These are phyloP conservation scores for Acrocephalus kingi DNA, from an alignment of 2,113 vertebrate genomes.

Conservation along the genomic window DNA sequence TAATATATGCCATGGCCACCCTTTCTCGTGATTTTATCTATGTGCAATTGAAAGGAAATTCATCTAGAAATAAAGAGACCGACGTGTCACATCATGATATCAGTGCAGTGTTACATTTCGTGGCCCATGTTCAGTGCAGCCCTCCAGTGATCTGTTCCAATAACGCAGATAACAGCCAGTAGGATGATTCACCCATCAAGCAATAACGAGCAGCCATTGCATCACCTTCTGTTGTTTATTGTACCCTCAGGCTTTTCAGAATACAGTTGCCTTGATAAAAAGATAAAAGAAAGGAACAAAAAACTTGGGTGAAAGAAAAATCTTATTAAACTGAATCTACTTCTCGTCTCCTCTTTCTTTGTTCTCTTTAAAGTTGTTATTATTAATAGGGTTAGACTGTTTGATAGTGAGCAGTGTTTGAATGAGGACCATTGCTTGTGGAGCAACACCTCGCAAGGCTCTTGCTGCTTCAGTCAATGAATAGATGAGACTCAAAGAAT, in stretches of 20 bases:
- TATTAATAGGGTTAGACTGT: slow-evolving; percentile 19
- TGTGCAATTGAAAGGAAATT: not conserved
- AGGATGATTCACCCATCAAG: slow-evolving; percentile 57
- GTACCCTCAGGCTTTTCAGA: slow-evolving; percentile 60
- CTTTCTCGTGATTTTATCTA: not conserved
- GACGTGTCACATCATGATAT: not conserved
- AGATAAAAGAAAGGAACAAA: slow-evolving; percentile 68
- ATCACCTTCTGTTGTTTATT: slow-evolving; percentile 71
- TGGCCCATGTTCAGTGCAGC: not conserved
- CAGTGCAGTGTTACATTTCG: not conserved
- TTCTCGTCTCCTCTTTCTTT: slow-evolving; percentile 18
- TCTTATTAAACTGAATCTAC: slow-evolving; percentile 40
- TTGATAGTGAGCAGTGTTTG: not conserved
- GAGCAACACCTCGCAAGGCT: not conserved
- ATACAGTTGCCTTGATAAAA: slow-evolving; percentile 67
- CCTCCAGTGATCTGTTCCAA: slow-evolving; percentile 40
- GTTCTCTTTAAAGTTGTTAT: slow-evolving; percentile 40
- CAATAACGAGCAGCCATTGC: slow-evolving; percentile 62
- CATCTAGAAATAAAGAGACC: not conserved
- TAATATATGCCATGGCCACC: not conserved
- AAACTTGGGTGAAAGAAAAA: slow-evolving; percentile 52
- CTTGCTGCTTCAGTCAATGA: not conserved
- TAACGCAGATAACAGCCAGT: slow-evolving; percentile 32
- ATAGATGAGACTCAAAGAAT: not conserved
- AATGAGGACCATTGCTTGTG: not conserved